Base-by-base conservation (phyloP, 92 coral and sea anemone species). In the Hydrozoanthus gracilis region DNA sequence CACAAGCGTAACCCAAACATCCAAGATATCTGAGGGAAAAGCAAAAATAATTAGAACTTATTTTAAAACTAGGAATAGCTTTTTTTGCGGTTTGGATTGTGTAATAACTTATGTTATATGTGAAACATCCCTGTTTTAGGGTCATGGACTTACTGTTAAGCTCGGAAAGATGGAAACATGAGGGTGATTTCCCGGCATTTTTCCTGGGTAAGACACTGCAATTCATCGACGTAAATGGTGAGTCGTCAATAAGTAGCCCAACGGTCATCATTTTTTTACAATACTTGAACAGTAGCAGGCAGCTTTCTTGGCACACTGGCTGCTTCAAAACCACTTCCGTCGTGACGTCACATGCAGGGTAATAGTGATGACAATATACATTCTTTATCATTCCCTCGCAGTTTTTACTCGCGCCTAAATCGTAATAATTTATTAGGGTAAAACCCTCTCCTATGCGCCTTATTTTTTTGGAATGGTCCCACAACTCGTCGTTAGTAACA, bases 221-320 rank as follows among this genome's bases (percentile, higher is more conserved):
- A 27, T 78, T 44, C 55, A 54, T 60, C 16, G 61, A 7, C 10
- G 7, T 52, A 45, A 78, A 44, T 71, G 83, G 83, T 0, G 83
- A 39, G 17, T 78, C 5, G 6, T n/a, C 46, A 45, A 78, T 45
- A 44, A 39, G 3, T 61, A 15, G 70, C 15, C 83, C 83, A 3
- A n/a, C 5, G 14, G 17, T 55, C 39, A 78, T 6, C n/a, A 14
- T 54, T 51, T 44, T 60, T 71, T n/a, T 78, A 10, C 83, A 78
- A 7, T 16, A 9, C 45, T 45, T 56, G 44, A 17, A 14, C 27
- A 78, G 8, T 8, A 44, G 51, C 8, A 45, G 9, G 46, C 83
- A 78, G 46, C 71, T 78, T 13, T 78, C 83, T 65, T 45, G 65
- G 54, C 83, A 78, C 11, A 78, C 35, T 61, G 65, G 83, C 27